phyloP scores from a whole-genome alignment of 2,888 invertebrate genomes.

The Abrostola triplasia region DNA sequence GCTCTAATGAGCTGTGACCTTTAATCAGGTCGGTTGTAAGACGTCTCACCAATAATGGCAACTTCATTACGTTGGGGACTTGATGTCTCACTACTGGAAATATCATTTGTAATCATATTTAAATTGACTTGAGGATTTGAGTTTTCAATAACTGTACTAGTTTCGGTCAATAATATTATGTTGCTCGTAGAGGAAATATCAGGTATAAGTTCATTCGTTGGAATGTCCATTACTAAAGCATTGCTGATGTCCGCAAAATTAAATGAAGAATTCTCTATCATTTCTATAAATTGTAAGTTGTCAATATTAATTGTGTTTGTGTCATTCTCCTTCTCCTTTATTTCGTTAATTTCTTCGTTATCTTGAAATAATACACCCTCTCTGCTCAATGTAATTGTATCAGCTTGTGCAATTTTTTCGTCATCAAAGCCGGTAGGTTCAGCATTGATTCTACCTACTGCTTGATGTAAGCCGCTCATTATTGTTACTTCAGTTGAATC shows the following conservation, averaged over 20 bases:
- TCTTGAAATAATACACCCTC: conserved; percentile 18
- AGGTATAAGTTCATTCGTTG: conserved; percentile 7
- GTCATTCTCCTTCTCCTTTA: conserved; percentile 15
- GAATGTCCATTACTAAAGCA: conserved; percentile 6
- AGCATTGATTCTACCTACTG: conserved; percentile 13
- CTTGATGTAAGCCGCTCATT: conserved; percentile 9
- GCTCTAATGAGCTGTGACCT: too few relatives aligned
- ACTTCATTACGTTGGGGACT: conserved; percentile 4
- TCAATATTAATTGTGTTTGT: conserved; percentile 17
- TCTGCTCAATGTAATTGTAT: conserved; percentile 17
- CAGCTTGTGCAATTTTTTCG: conserved; percentile 16
- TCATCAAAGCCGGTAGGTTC: conserved; percentile 16
- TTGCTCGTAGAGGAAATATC: conserved; percentile 10
- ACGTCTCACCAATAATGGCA: neutral
- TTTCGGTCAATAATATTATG: conserved; percentile 12
- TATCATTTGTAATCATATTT: conserved; percentile 1
- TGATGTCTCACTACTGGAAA: conserved; percentile 5
- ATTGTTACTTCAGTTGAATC: conserved; percentile 13
- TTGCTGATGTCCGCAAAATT: conserved; percentile 9
- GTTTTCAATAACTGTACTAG: conserved; percentile 10
- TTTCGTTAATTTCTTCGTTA: conserved; percentile 16
- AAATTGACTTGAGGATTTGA: conserved; percentile 13
- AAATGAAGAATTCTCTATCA: conserved; percentile 13
- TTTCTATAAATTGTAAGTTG: conserved; percentile 15
- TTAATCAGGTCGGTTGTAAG: conserved; percentile 4